Evolutionary conservation across 2,888 invertebrate genomes (phyloP), one percentile per base, ranked within the genome.

Genomic region (Dascillus cervinus): DNA sequence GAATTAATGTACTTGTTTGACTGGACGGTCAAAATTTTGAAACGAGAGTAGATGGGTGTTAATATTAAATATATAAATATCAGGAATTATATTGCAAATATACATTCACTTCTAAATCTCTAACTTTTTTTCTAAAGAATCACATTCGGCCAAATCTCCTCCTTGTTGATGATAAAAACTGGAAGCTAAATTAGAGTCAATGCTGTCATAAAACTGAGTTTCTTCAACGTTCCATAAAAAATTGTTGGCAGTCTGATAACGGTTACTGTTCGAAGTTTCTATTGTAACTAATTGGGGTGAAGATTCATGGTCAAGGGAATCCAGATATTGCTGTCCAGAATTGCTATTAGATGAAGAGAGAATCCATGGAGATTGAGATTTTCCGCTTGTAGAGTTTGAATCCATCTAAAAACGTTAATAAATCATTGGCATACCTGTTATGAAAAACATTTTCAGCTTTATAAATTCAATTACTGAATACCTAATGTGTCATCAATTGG

Each of bases 171-270:
- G 66, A 47, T 66, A 68, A 30, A 67, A 61, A 41, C 66, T 67
- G 20, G 66, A 68, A 27, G 51, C 51, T 43, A 60, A 46, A 31
- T 60, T 58, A 24, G 70, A 74, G 56, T 76, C 75, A 60, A 82
- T 78, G 60, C 80, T 81, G 60, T 82, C 81, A 56, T 79, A 81
- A 58, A 76, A 81, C 34, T 62, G 61, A 31, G 46, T 52, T 4
- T 34, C 26, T 50, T 56, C 56, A 47, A 60, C 38, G 47, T 60
- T 64, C 79, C 70, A 79, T 51, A 70, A 67, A 52, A 64, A 73
- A 52, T 66, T 75, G 57, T 65, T 71, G 46, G 65, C 66, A 24
- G 67, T 69, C 42, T 67, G 65, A 43, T 62, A 63, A 21, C 55
- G 45, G 23, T 52, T 49, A 43, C 47, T 50, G 37, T 52, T 53